phyloP scores from a whole-genome alignment of 2,797 vertebrate species.

The Silurus aristotelis region DNA sequence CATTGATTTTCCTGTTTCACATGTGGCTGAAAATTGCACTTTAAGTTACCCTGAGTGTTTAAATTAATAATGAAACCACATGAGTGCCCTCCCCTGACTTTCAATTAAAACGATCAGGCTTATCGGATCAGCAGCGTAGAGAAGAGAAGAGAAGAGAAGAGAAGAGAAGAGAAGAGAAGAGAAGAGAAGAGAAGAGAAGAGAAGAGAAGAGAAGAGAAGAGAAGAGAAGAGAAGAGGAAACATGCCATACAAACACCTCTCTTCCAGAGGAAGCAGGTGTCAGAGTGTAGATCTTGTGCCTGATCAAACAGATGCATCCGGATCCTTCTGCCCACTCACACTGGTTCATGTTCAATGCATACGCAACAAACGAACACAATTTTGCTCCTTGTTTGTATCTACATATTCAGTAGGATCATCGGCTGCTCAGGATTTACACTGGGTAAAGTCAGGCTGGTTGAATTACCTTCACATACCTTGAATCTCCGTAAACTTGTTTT shows the following conservation, averaged over 20 bases:
- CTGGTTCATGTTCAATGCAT: conserved; percentile 14
- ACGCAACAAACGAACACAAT: conserved; percentile 20
- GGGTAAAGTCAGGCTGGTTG: not conserved
- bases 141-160: conserved; percentile 14
- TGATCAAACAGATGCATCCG: conserved; percentile 64
- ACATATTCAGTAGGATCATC: not conserved
- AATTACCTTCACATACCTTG: not conserved
- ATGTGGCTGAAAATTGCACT: conserved; percentile 86
- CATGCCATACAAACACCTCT: conserved; percentile 64
- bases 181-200: conserved; percentile 17
- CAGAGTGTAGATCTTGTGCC: conserved; percentile 37
- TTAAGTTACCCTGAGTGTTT: conserved; percentile 85
- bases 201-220: conserved; percentile 51
- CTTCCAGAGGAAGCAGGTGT: conserved; percentile 68
- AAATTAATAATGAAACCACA: conserved; percentile 86
- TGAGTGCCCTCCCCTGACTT: conserved; percentile 82
- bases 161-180: conserved; percentile 23
- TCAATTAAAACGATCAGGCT: conserved; percentile 81
- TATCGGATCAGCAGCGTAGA: conserved; percentile 60
- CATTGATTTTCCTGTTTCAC: conserved; percentile 85
- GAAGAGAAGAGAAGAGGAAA: conserved; percentile 63
- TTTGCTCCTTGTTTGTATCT: not conserved
- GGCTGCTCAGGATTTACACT: conserved; percentile 11
- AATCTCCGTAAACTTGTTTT: not conserved
- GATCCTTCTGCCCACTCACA: conserved; percentile 45